Percentiles rank a stretch among this genome's conserved stretches.
These are phyloP conservation scores for Lepus europaeus DNA, from an alignment of 2,113 vertebrate species.

Conservation along the genomic window DNA sequence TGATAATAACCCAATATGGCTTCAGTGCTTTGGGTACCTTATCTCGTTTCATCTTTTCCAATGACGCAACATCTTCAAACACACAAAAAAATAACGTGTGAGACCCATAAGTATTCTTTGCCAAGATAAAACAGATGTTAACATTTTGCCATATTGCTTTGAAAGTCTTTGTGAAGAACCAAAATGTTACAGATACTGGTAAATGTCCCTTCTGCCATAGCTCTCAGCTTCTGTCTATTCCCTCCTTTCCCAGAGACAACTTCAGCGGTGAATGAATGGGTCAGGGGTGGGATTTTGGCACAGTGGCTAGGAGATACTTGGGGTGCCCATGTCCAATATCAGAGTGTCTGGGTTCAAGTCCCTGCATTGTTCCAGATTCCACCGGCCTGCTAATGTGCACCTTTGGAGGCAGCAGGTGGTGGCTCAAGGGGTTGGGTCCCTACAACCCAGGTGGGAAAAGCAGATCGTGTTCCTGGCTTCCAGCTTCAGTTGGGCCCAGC, in stretches of 20 bases:
- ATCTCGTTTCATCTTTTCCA: slow-evolving; percentile 13
- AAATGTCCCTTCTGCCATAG: background rate
- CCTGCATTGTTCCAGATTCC: too few relatives aligned
- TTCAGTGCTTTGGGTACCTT: background rate
- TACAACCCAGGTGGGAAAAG: too few relatives aligned
- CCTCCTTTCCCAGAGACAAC: background rate
- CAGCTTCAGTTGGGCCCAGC: too few relatives aligned
- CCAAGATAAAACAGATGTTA: slow-evolving; percentile 44
- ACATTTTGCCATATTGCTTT: slow-evolving; percentile 42
- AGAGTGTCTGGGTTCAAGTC: too few relatives aligned
- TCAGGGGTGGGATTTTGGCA: too few relatives aligned
- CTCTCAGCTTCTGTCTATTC: background rate
- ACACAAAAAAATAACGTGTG: slow-evolving; percentile 11
- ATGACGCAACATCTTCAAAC: background rate
- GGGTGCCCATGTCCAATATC: too few relatives aligned
- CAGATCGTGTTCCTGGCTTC: too few relatives aligned
- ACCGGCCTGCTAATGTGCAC: too few relatives aligned
- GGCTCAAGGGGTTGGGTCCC: too few relatives aligned
- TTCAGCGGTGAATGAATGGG: background rate
- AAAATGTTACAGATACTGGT: background rate
- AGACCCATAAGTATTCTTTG: background rate
- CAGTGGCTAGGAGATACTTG: too few relatives aligned
- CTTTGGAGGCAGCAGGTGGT: too few relatives aligned
- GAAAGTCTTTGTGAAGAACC: background rate
- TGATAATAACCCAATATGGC: background rate